Conservation (phyloP, 2,888 invertebrate species). For the Polyploca ridens region DNA sequence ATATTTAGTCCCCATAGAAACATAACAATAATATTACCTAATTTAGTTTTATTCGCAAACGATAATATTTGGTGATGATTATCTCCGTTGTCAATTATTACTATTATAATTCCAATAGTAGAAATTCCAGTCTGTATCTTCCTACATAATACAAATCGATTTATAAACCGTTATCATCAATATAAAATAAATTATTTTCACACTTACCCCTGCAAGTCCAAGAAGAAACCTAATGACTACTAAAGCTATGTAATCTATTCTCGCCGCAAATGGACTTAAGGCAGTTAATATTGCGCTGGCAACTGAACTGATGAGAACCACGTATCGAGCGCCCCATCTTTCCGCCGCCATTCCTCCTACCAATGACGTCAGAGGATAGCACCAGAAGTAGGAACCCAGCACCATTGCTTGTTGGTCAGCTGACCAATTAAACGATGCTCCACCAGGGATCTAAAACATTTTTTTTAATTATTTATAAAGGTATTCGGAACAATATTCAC, state of each 20-base stretch:
- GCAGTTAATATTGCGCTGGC: slow-evolving; percentile 84
- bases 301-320: slow-evolving; percentile 81
- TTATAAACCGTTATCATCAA: background rate
- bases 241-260: slow-evolving; percentile 81
- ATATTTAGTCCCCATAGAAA: no score
- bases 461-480: background rate
- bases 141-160: no score
- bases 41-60: no score
- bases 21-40: no score
- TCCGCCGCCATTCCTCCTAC: slow-evolving; percentile 88
- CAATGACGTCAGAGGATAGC: slow-evolving; percentile 87
- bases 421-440: slow-evolving; percentile 82
- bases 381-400: slow-evolving; percentile 88
- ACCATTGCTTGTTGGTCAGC: slow-evolving; percentile 86
- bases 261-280: slow-evolving; percentile 85
- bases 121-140: background rate
- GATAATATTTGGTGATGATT: no score
- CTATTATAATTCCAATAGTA: no score
- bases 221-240: slow-evolving; percentile 84
- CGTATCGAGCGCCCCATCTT: slow-evolving; percentile 85
- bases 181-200: slow-evolving; percentile 1
- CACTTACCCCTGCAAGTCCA: slow-evolving; percentile 86
- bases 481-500: no score
- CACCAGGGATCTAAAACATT: slow-evolving; percentile 45
- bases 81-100: no score